Evolutionary conservation across 2,113 vertebrate species (phyloP).

Genomic region (Clarias gariepinus): DNA sequence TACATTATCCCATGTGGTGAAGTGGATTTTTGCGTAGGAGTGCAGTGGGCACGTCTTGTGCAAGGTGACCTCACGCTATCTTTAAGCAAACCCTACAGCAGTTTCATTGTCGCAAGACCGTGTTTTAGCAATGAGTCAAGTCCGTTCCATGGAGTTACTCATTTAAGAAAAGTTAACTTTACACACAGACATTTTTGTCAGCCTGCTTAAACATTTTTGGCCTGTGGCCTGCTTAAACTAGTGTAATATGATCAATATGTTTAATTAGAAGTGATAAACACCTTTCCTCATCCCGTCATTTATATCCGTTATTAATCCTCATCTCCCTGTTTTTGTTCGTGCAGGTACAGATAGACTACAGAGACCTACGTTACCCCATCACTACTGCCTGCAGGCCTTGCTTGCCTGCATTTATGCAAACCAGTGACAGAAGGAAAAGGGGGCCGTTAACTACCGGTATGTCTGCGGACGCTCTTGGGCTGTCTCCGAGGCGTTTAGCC

Average conservation of each 20-base stretch:
- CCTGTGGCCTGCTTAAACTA: not conserved
- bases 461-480: conserved; percentile 67
- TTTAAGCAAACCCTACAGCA: not conserved
- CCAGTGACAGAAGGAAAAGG: not conserved
- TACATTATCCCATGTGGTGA: not conserved
- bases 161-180: not conserved
- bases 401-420: conserved; percentile 7
- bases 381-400: not conserved
- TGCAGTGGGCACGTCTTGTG: not conserved
- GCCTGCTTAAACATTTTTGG: not conserved
- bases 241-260: not conserved
- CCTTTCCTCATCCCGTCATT: not conserved
- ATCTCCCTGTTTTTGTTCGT: not conserved
- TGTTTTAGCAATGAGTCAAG: not conserved
- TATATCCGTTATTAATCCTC: not conserved
- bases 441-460: conserved; percentile 54
- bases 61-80: not conserved
- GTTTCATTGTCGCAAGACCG: not conserved
- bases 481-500: conserved; percentile 48
- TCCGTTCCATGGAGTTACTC: too few species aligned
- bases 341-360: not conserved
- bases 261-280: not conserved
- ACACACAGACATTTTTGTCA: not conserved
- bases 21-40: not conserved
- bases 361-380: not conserved